Conservation (phyloP, 1,140 invertebrate genomes). For the Paramacrobiotus metropolitanus region DNA sequence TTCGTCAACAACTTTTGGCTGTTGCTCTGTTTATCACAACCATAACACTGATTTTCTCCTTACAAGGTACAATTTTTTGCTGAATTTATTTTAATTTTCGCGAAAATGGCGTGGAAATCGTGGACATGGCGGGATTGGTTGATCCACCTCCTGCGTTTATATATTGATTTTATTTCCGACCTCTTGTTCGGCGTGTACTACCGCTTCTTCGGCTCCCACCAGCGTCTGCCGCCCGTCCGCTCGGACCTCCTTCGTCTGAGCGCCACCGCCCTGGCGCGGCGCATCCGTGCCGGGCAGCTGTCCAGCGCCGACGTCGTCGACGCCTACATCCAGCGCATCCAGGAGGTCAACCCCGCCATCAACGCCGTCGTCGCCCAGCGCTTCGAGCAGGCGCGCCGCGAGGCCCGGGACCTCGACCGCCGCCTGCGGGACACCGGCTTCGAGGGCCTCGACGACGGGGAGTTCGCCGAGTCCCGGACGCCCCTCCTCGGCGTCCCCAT, state of each 20-base stretch:
- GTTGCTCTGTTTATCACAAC: no score
- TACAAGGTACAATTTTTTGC: no score
- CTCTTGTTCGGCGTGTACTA: background rate
- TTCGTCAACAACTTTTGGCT: no score
- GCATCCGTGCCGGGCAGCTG: conserved; percentile 42
- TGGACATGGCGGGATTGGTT: no score
- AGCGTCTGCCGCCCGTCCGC: background rate
- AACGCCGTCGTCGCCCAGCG: conserved; percentile 55
- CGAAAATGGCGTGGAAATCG: no score
- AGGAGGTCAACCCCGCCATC: conserved; percentile 48
- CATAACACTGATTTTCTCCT: no score
- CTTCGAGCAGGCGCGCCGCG: conserved; percentile 44
- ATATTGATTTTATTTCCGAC: background rate
- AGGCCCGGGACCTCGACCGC: conserved; percentile 43
- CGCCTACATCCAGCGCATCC: conserved; percentile 52
- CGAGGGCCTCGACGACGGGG: conserved; percentile 11
- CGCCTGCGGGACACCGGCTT: conserved; percentile 34
- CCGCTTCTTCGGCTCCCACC: background rate
- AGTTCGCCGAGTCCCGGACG: conserved; percentile 9
- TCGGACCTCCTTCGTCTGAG: conserved; percentile 38
- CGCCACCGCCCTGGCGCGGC: conserved; percentile 40
- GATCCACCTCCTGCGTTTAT: background rate
- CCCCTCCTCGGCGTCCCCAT: conserved; percentile 40
- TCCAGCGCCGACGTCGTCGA: conserved; percentile 47
- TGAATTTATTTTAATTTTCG: no score